These are phyloP conservation scores for Drosophila nikananu DNA, from an alignment of 1,140 invertebrate species.

Conservation along the genomic window DNA sequence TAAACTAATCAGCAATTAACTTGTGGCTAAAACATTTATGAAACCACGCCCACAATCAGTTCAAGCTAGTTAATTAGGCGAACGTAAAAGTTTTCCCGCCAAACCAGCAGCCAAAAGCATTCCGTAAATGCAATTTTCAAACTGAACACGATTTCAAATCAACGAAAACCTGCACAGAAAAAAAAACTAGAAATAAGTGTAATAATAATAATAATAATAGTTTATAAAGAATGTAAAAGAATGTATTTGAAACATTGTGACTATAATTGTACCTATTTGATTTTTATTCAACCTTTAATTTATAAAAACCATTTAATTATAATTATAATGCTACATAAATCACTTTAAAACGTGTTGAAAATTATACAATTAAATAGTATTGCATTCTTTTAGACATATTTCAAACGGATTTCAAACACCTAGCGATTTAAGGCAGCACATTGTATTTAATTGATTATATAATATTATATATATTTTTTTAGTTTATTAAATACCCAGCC, in stretches of 20 bases:
- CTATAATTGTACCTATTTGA: too few relatives aligned
- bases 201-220: too few relatives aligned
- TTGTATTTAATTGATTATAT: too few relatives aligned
- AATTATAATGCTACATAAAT: too few relatives aligned
- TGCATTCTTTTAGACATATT: too few relatives aligned
- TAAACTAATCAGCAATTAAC: constrained; percentile 9
- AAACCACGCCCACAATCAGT: constrained; percentile 12
- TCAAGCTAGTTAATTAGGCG: constrained; percentile 57
- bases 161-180: constrained; percentile 17
- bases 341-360: neutral
- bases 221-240: too few relatives aligned
- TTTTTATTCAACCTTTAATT: too few relatives aligned
- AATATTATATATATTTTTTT: too few relatives aligned
- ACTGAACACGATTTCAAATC: constrained; percentile 32
- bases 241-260: too few relatives aligned
- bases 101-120: constrained; percentile 14
- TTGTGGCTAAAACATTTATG: constrained; percentile 28
- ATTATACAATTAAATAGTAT: neutral
- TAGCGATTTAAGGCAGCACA: neutral
- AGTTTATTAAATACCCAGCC: too few relatives aligned
- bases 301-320: too few relatives aligned
- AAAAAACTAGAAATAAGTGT: neutral
- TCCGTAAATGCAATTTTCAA: constrained; percentile 18
- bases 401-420: too few relatives aligned
- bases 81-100: constrained; percentile 7